Evolutionary conservation across 2,113 vertebrate species (phyloP).

Genomic region (Odobenus rosmarus): DNA sequence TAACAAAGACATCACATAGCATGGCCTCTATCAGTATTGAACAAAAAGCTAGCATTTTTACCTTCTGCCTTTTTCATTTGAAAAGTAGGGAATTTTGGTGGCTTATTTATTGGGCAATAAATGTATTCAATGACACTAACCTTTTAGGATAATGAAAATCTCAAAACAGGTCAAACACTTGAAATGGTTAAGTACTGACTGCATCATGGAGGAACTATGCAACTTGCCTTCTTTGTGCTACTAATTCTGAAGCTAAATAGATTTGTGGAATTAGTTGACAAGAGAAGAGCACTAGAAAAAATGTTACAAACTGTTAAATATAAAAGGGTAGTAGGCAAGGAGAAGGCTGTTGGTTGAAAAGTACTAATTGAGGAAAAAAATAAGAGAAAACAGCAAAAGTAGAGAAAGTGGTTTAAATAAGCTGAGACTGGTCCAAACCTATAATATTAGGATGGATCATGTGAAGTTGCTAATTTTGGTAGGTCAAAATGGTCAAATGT

Average conservation of each 20-base stretch:
- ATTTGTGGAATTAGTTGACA: conserved; percentile 53
- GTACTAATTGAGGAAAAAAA: conserved; percentile 47
- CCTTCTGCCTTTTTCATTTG: conserved; percentile 59
- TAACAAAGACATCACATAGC: conserved; percentile 67
- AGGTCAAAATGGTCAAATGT: conserved; percentile 36
- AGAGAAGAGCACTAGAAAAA: conserved; percentile 54
- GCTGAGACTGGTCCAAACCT: background rate
- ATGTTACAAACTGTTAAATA: conserved; percentile 59
- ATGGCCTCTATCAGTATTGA: background rate
- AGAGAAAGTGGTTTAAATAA: conserved; percentile 39
- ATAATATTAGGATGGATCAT: background rate
- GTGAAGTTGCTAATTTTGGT: background rate
- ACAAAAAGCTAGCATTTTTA: conserved; percentile 55
- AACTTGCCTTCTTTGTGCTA: conserved; percentile 55
- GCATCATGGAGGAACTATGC: conserved; percentile 41
- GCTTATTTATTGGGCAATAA: conserved; percentile 63
- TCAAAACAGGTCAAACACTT: conserved; percentile 71
- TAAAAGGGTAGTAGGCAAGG: conserved; percentile 54
- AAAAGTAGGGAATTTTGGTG: conserved; percentile 51
- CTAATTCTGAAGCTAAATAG: conserved; percentile 69
- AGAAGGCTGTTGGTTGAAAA: conserved; percentile 58
- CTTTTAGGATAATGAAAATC: conserved; percentile 72
- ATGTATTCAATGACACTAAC: conserved; percentile 65
- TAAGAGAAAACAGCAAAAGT: conserved; percentile 14
- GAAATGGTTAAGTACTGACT: conserved; percentile 52